Evolutionary conservation across 2,797 vertebrate genomes (phyloP), one percentile per base, ranked within the genome.

Genomic region (Spatula clypeata): DNA sequence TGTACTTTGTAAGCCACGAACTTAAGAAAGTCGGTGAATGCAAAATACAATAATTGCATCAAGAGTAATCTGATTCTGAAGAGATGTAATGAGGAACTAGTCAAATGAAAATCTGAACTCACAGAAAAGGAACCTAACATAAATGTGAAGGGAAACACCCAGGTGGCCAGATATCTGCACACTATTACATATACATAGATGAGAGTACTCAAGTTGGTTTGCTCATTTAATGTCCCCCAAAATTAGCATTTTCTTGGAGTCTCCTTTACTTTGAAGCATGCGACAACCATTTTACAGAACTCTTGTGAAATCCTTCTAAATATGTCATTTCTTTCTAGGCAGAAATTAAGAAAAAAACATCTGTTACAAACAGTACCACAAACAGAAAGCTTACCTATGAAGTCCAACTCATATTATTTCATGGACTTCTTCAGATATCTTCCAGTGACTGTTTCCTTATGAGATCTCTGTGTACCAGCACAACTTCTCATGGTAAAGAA

Each of bases 181-280:
- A 24, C 9, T 32, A n/a, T 45, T 58, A 36, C 18, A 21, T 47
- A 71, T 38, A 23, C 26, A n/a, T n/a, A 76, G 49, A 75, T 14
- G 55, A 58, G 44, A 70, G 16, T 66, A 55, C 4, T 84, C 44
- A 7, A 58, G 55, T 75, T 1, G 1, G 16, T 81, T 90, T 81
- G 6, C 13, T 90, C n/a, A 49, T 71, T 71, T 76, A 86, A 47
- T 51, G 44, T 74, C 58, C 75, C 31, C 15, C 54, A 57, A 80
- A 69, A 11, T 57, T 64, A 88, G 67, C 21, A 82, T 49, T 53
- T 86, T 34, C 64, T 38, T 79, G 64, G 67, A 79, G 32, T 18
- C 23, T 57, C 71, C 32, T 75, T 88, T 88, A 69, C 81, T 94
- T 70, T 69, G n/a, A 67, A 72, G 27, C 17, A 65, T 86, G 31